Percentiles rank a stretch among this genome's conserved stretches.
These are phyloP conservation scores for Neogobius melanostomus DNA, from an alignment of 2,113 vertebrate genomes.

Conservation along the genomic window DNA sequence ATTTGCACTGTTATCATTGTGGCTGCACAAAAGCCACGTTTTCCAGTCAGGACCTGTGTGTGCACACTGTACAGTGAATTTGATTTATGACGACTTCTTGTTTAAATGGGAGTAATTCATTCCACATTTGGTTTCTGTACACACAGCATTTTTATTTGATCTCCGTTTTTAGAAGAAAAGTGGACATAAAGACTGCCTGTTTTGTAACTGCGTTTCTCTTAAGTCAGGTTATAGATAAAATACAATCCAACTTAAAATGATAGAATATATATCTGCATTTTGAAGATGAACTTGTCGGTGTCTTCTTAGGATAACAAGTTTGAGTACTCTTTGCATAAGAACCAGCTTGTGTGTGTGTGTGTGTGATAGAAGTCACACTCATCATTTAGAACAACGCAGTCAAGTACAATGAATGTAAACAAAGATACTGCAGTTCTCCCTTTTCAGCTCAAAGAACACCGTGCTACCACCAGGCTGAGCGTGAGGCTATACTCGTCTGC, in stretches of 20 bases:
- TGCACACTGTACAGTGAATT: conserved; percentile 39
- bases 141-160: conserved; percentile 53
- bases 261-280: background rate
- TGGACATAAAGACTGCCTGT: conserved; percentile 16
- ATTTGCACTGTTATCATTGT: conserved; percentile 54
- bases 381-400: conserved; percentile 20
- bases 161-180: conserved; percentile 46
- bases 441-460: conserved; percentile 41
- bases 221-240: conserved; percentile 15
- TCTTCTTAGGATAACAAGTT: conserved; percentile 24
- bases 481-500: conserved; percentile 53
- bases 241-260: background rate
- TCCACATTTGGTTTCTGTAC: conserved; percentile 51
- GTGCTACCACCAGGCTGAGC: conserved; percentile 38
- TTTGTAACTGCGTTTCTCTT: conserved; percentile 28
- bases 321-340: conserved; percentile 29
- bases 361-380: conserved; percentile 41
- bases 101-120: conserved; percentile 42
- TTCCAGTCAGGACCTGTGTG: conserved; percentile 26
- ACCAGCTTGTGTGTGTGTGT: conserved; percentile 33
- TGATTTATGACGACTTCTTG: conserved; percentile 40
- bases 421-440: conserved; percentile 25
- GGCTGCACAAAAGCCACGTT: conserved; percentile 38
- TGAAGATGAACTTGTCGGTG: conserved; percentile 19
- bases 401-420: conserved; percentile 36